Base-by-base conservation (phyloP, 2,797 vertebrate species). In the Enteromius fasciolatus region DNA sequence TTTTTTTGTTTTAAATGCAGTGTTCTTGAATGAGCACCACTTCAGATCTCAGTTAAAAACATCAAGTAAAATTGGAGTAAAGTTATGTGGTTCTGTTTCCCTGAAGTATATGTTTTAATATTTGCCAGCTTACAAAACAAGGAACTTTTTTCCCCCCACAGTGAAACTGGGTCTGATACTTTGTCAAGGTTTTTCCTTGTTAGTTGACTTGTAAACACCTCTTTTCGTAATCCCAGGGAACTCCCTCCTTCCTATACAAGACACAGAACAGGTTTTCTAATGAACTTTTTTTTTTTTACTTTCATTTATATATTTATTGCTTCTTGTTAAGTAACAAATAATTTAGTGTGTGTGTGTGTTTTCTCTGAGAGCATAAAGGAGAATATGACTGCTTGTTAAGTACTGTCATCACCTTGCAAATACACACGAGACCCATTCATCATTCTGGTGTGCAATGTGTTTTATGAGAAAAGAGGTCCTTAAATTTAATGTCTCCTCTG, bases 381-480 rank as follows among this genome's bases (percentile, higher is more conserved):
- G 61, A 14, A 14, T 28, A 5, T 1, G n/a, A 25, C 61, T 66
- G 44, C 7, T 66, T 46, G 4, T 76, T 41, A 31, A 14, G 17
- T 44, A 1, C 0, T 9, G 23, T 44, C 25, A 28, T 4, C 15
- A 44, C 44, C 52, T 46, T 72, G 11, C 2, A n/a, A 72, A 72
- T 33, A 4, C 41, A 57, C 20, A 31, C 5, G 4, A 78, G 23
- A 18, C 33, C 11, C 4, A 17, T 44, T 66, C 31, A 54, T 66
- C 31, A 28, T 41, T 74, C 33, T 41, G n/a, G 3, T 25, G 46
- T 41, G 70, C 33, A 64, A 41, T 28, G 11, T 20, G 1, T 31
- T 81, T 75, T 31, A 63, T 52, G 11, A 67, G 80, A 81, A 81
- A 31, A 41, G 59, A 11, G 44, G 41, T 2, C 1, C 15, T 67